Percentiles rank a stretch among this genome's conserved stretches.
Conservation (phyloP, 2,797 vertebrate species). For the Orientallactaga sibirica region DNA sequence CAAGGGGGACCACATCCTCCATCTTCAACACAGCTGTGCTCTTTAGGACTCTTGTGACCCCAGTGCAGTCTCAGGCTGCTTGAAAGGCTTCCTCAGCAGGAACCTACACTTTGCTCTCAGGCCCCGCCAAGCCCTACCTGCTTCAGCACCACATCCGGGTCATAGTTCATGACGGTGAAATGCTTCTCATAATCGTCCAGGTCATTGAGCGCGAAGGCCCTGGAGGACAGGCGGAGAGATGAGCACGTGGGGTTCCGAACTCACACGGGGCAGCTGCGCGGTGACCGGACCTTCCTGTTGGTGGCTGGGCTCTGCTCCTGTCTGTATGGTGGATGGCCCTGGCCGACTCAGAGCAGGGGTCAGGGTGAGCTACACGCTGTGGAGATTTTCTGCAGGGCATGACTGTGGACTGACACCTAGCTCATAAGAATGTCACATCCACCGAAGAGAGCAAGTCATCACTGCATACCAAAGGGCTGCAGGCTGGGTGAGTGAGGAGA, state of each 20-base stretch:
- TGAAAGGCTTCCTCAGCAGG: no score
- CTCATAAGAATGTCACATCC: background rate
- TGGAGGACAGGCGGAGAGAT: constrained; percentile 73
- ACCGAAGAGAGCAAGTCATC: background rate
- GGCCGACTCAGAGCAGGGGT: no score
- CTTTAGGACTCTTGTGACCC: background rate
- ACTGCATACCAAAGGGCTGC: fast-evolving
- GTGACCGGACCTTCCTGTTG: background rate
- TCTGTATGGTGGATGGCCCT: fast-evolving
- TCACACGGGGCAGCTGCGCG: fast-evolving
- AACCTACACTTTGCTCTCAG: fast-evolving
- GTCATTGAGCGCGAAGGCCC: constrained; percentile 93
- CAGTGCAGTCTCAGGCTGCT: no score
- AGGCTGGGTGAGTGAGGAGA: fast-evolving
- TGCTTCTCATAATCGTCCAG: constrained; percentile 98
- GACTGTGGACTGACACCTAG: fast-evolving
- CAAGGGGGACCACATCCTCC: background rate
- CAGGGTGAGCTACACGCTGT: background rate
- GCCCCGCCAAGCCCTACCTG: constrained; percentile 88
- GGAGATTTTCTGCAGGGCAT: fast-evolving
- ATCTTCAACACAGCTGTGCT: background rate
- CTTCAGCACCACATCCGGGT: constrained; percentile 91
- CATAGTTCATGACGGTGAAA: constrained; percentile 99
- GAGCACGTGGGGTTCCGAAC: background rate
- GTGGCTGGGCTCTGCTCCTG: background rate